phyloP scores from a whole-genome alignment of 2,888 invertebrate genomes.

The Harpalus rubripes region DNA sequence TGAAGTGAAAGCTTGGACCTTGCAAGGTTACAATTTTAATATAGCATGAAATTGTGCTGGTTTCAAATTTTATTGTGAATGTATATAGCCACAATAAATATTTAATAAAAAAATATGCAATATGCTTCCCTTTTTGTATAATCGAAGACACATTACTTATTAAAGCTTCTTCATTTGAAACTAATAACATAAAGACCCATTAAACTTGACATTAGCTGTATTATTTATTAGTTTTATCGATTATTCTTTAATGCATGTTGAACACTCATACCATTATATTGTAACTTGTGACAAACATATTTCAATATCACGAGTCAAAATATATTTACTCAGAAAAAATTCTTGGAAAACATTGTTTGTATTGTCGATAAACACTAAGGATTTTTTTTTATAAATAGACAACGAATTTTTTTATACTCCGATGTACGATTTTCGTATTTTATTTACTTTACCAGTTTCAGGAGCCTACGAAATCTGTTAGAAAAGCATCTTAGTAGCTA shows the following conservation, averaged over 20 bases:
- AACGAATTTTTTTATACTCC: neutral
- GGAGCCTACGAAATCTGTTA: no score
- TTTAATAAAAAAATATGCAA: no score
- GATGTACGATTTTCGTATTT: neutral
- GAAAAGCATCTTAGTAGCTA: no score
- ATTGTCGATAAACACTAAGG: neutral
- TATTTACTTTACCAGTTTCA: no score
- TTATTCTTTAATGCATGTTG: neutral
- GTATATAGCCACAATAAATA: no score
- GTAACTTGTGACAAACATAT: neutral
- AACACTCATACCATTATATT: neutral
- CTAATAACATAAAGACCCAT: slow-evolving; percentile 20
- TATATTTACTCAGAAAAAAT: neutral
- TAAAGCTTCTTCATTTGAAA: no score
- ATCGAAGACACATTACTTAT: no score
- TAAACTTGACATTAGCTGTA: slow-evolving; percentile 45
- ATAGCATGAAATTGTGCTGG: no score
- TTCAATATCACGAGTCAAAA: neutral
- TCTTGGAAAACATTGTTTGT: neutral
- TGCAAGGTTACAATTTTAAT: no score
- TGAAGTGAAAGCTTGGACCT: no score
- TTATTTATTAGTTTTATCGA: slow-evolving; percentile 36
- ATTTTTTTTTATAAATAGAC: neutral
- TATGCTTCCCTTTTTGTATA: no score
- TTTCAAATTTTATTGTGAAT: no score